Base-by-base conservation (phyloP, 2,797 vertebrate species). In the Euthynnus affinis region DNA sequence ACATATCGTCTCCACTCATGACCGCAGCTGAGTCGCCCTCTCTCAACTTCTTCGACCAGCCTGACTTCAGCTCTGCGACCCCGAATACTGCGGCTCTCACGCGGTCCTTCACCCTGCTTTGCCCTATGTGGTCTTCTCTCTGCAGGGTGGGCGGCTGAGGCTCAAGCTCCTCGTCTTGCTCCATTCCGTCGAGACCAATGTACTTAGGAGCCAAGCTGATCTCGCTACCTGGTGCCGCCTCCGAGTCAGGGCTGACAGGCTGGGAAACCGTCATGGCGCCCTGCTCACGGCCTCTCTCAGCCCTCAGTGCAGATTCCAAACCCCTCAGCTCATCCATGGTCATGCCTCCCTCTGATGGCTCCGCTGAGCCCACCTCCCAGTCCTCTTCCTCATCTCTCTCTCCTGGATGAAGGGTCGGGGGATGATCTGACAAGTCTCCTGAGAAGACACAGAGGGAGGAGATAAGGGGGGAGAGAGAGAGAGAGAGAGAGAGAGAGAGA, bases 181-280 rank as follows among this genome's bases (percentile, higher is more conserved):
- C 95, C 89, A 96, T 84, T 40, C 96, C 96, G 18, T 96, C 96
- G 0, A 96, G 92, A 34, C 96, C 96, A 0, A 96, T 96, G 90
- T 95, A 96, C 75, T 95, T 95, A 10, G 92, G 93, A 7, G 84
- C 86, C 66, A 82, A 70, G 25, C 66, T 77, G n/a, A 80, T 71
- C 58, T 91, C 84, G 25, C 89, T 81, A 48, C 82, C 84, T 42
- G 64, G 75, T 4, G 56, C 74, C 15, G 17, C 75, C 56, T 85
- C 86, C 0, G 81, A 14, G 20, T 76, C 68, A 0, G 91, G 77
- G 63, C 82, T 84, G 23, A 76, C 78, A 1, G 60, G 75, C 49
- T 85, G 76, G 1, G 90, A 79, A 3, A 77, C 59, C 0, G 77
- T 78, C 62, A 88, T 79, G 46, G 84, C 65, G 0, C 92, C 90